A percentile compares a stretch with the other conserved stretches of the same genome.
These are phyloP conservation scores for Sparidentex hasta DNA, from an alignment of 2,797 vertebrate genomes.

Conservation along the genomic window DNA sequence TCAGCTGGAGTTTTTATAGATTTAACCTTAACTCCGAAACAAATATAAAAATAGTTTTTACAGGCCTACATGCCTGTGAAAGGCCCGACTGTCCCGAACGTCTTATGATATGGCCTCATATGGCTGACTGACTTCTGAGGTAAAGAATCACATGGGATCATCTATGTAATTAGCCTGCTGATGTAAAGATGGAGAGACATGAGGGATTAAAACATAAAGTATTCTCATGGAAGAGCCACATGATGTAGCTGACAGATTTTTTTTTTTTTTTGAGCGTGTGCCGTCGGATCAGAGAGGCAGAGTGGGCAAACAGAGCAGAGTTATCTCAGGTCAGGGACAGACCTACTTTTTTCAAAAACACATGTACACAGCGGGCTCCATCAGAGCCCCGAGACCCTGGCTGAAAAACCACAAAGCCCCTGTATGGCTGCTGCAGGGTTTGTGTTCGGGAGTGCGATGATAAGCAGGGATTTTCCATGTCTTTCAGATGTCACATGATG, in stretches of 20 bases:
- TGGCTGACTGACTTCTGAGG: conserved; percentile 18
- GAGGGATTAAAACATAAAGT: conserved; percentile 60
- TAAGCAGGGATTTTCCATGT: conserved; percentile 24
- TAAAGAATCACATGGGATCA: conserved; percentile 31
- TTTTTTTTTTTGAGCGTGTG: not conserved
- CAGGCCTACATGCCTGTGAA: not conserved
- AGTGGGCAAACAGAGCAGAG: conserved; percentile 60
- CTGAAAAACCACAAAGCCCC: conserved; percentile 25
- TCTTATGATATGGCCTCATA: conserved; percentile 32
- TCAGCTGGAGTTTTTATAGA: conserved; percentile 10
- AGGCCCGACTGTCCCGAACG: conserved; percentile 21
- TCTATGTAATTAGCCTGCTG: conserved; percentile 54
- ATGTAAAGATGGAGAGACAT: conserved; percentile 54
- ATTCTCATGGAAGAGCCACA: conserved; percentile 45
- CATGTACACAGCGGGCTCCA: conserved; percentile 42
- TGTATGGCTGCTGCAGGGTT: conserved; percentile 15
- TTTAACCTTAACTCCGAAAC: not conserved
- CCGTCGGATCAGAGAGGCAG: conserved; percentile 53
- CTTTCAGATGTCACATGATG: conserved; percentile 75
- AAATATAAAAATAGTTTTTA: conserved; percentile 35
- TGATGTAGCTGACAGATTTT: conserved; percentile 20
- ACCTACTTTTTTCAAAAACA: conserved; percentile 68
- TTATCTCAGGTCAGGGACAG: conserved; percentile 78
- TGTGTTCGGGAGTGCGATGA: conserved; percentile 53
- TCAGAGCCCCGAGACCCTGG: not conserved